Base-by-base conservation (phyloP, 2,113 vertebrate genomes). In the Psettodes erumei region DNA sequence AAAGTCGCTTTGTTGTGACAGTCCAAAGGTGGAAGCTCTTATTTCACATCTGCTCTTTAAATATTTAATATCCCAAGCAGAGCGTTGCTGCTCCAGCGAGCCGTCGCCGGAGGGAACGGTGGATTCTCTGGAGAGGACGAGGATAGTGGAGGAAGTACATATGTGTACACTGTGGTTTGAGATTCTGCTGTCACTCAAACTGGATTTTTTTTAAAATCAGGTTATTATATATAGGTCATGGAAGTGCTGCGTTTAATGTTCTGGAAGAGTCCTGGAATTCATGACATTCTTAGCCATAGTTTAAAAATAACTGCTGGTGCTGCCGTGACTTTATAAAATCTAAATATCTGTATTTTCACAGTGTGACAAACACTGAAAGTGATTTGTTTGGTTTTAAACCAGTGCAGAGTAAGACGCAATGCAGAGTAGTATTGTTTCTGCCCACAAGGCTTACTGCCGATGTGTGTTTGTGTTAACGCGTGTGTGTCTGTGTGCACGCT, bases 31-130 rank as follows among this genome's bases (percentile, higher is more conserved):
- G 50, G 33, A 71, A 79, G 51, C 66, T 64, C 10, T 48, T 62
- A 42, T 65, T 72, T 65, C 56, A 78, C 74, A 65, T 59, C 45
- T 38, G 61, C 66, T 71, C 70, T 64, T 32, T 81, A 78, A 87
- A 82, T 82, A 76, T 82, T 82, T 79, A 50, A 81, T 61, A 18
- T n/a, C 11, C 1, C 0, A 11, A 43, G 48, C 0, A 1, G 9
- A 43, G 69, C 25, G 35, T 45, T 73, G 77, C 50, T 12, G 56
- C 71, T 75, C 54, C 61, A 13, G 5, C 19, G 61, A 72, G 50
- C 62, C 16, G 16, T 37, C 15, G 16, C 55, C 18, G 8, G 19
- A 28, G n/a, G 70, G 38, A 19, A 47, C 5, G 62, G 28, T 12
- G 3, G 54, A 15, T 42, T 54, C 73, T 75, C 58, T 8, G 43